Evolutionary conservation across 2,797 vertebrate species (phyloP), one percentile per base, ranked within the genome.

Genomic region (Peromyscus aztecus): DNA sequence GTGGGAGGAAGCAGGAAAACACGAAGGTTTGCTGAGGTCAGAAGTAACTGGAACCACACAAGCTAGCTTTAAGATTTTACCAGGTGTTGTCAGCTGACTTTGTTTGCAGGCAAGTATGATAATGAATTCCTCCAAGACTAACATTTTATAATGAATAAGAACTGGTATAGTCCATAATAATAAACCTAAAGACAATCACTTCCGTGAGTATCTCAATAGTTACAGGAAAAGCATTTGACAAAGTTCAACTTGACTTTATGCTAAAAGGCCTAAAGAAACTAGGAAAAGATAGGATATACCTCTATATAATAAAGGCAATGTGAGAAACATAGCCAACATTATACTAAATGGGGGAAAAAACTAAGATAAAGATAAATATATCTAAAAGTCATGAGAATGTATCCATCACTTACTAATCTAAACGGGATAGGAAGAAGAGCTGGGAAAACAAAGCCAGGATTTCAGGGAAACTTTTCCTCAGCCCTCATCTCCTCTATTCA

Each of bases 141-240:
- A 37, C 2, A 89, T 93, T 59, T 93, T 83, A 24, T 17, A 89
- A 78, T 40, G 43, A 67, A 84, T 84, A 86, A 83, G 75, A 80
- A 93, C 24, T 23, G 19, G 24, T 88, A 19, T 86, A 23, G 31
- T 49, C 63, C 24, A 40, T 83, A 83, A 19, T 43, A 31, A 43
- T 11, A 63, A 43, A 63, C 59, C 63, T 63, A 83, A 43, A 63
- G 24, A 31, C 17, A 43, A 13, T 40, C 27, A 23, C 2, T 37
- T 80, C n/a, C 31, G 23, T 80, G 52, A n/a, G 5, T 59, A 82
- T 59, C 27, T 63, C 37, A 31, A 29, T 61, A 83, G 27, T 11
- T 19, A 27, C 21, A 59, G 11, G 13, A 61, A 63, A 63, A 43
- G 14, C 27, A 61, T 29, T 63, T 83, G 24, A 43, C 37, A 19